phyloP scores from a whole-genome alignment of 2,113 vertebrate species.

The Procavia capensis region DNA sequence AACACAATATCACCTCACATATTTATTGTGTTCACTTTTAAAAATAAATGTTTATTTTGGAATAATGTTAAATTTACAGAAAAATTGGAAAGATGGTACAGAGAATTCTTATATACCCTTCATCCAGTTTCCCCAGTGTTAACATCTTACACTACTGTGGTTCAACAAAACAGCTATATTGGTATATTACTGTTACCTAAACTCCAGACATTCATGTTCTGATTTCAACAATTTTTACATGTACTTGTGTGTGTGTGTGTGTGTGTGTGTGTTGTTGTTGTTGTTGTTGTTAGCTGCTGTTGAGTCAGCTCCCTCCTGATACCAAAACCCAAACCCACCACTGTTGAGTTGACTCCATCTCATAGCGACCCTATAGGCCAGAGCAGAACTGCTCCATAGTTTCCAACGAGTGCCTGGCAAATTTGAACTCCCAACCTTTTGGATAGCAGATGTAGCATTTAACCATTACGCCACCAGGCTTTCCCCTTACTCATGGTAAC shows the following conservation, averaged over 20 bases:
- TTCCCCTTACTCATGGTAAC: too few species aligned
- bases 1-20: neutral
- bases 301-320: too few species aligned
- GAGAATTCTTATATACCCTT: neutral
- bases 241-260: neutral
- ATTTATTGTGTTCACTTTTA: neutral
- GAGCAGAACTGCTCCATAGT: too few species aligned
- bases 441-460: too few species aligned
- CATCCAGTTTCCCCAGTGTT: neutral
- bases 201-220: neutral
- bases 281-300: too few species aligned
- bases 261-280: neutral
- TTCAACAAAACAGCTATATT: neutral
- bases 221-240: neutral
- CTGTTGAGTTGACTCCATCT: too few species aligned
- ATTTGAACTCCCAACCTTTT: too few species aligned
- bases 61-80: conserved; percentile 1
- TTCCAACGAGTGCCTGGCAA: too few species aligned
- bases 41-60: too few species aligned
- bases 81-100: neutral
- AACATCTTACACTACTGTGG: neutral
- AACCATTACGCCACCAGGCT: too few species aligned
- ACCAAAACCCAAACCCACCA: too few species aligned
- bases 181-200: neutral
- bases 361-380: too few species aligned